These are phyloP conservation scores for Cossypha niveicapilla DNA, from an alignment of 2,797 vertebrate species.

Conservation along the genomic window DNA sequence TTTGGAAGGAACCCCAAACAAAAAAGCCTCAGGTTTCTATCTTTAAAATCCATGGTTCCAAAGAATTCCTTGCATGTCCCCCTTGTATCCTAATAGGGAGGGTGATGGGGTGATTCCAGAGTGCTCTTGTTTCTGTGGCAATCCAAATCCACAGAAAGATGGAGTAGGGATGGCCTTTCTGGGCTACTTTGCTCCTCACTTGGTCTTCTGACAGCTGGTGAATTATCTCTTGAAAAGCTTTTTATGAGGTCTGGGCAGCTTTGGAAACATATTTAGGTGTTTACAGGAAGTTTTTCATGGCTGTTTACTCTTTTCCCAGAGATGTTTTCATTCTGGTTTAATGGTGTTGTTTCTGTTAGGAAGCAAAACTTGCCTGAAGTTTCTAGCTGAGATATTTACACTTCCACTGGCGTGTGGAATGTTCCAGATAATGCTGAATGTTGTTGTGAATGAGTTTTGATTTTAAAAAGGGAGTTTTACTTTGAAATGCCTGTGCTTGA, in stretches of 20 bases:
- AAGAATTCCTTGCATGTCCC: neutral
- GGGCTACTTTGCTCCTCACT: slow-evolving; percentile 26
- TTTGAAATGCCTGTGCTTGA: neutral
- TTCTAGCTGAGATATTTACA: neutral
- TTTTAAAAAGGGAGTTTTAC: neutral
- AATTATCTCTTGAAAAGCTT: slow-evolving; percentile 57
- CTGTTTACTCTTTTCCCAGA: slow-evolving; percentile 46
- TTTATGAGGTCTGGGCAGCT: slow-evolving; percentile 49
- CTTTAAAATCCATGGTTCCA: neutral
- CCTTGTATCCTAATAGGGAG: neutral
- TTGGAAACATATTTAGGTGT: slow-evolving; percentile 19
- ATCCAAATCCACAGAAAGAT: neutral
- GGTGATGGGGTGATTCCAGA: neutral
- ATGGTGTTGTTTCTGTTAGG: slow-evolving; percentile 42
- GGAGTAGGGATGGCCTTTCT: neutral
- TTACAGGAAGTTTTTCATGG: slow-evolving; percentile 33
- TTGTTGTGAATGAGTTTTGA: neutral
- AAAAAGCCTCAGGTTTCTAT: neutral
- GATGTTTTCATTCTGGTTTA: slow-evolving; percentile 36
- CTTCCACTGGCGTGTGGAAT: neutral
- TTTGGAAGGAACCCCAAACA: neutral
- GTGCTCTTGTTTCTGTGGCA: neutral
- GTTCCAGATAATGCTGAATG: slow-evolving; percentile 6
- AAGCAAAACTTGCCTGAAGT: slow-evolving; percentile 37
- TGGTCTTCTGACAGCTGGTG: slow-evolving; percentile 55